Evolutionary conservation across 1,140 invertebrate species (phyloP).

Genomic region (Octopus sinensis): DNA sequence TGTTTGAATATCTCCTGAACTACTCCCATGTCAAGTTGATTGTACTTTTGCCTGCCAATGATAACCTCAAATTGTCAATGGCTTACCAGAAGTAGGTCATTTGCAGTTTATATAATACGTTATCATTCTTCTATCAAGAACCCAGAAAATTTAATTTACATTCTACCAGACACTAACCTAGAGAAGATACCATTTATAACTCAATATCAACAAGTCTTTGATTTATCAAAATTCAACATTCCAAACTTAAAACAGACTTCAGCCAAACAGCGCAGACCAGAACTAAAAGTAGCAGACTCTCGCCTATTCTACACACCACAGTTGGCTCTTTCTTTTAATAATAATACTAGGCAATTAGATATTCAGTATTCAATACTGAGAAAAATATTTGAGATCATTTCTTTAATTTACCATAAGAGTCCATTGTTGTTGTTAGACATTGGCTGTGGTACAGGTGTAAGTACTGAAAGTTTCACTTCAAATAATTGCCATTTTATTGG

Average conservation of each 20-base stretch:
- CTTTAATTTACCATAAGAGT: neutral
- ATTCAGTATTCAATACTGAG: constrained; percentile 10
- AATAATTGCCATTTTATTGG: constrained; percentile 22
- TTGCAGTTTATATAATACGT: too few relatives aligned
- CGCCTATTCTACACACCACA: neutral
- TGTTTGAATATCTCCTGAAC: too few relatives aligned
- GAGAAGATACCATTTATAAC: constrained; percentile 13
- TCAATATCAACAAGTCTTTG: constrained; percentile 20
- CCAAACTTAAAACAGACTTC: neutral
- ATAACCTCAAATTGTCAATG: too few relatives aligned
- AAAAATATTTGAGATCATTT: neutral
- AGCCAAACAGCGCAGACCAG: neutral
- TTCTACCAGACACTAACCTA: neutral
- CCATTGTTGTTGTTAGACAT: constrained; percentile 26
- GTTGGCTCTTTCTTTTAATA: neutral
- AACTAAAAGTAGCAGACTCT: neutral
- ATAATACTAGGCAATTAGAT: neutral
- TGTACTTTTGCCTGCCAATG: too few relatives aligned
- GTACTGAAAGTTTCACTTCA: neutral
- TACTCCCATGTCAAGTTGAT: too few relatives aligned
- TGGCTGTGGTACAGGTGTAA: constrained; percentile 29
- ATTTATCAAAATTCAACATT: constrained; percentile 16
- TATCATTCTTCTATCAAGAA: too few relatives aligned
- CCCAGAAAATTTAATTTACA: neutral
- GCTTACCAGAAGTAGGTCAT: too few relatives aligned